Conservation (phyloP, 1,140 invertebrate species). For the Adoxophyes honmai region DNA sequence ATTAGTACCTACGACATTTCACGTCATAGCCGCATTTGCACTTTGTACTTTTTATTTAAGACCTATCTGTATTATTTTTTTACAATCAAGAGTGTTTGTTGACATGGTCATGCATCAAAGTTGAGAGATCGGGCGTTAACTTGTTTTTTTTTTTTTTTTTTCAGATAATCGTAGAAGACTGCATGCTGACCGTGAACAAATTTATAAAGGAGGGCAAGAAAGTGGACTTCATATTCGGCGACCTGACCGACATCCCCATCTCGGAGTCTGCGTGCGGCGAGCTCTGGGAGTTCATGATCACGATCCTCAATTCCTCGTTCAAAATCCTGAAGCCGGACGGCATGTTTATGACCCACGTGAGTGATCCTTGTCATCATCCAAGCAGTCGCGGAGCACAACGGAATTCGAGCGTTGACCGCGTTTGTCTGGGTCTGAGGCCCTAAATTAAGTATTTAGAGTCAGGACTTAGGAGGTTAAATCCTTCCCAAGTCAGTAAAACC, state of each 20-base stretch:
- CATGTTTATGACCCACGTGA: slow-evolving; percentile 94
- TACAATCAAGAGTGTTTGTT: too few relatives aligned
- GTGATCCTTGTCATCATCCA: slow-evolving; percentile 55
- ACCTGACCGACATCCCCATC: slow-evolving; percentile 96
- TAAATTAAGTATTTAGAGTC: too few relatives aligned
- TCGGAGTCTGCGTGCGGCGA: slow-evolving; percentile 85
- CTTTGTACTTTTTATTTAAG: too few relatives aligned
- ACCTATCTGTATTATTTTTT: too few relatives aligned
- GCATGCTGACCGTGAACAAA: slow-evolving; percentile 88
- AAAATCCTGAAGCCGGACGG: slow-evolving; percentile 87
- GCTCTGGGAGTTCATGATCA: slow-evolving; percentile 91
- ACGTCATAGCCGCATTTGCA: too few relatives aligned
- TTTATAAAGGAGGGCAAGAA: slow-evolving; percentile 87
- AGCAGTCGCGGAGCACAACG: too few relatives aligned
- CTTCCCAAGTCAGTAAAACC: too few relatives aligned
- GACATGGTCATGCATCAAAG: neutral
- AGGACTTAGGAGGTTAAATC: too few relatives aligned
- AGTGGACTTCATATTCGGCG: slow-evolving; percentile 95
- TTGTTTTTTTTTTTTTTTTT: slow-evolving; percentile 25
- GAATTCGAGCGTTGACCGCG: too few relatives aligned
- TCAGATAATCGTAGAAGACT: slow-evolving; percentile 94
- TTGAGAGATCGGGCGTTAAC: neutral
- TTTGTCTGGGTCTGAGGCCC: too few relatives aligned
- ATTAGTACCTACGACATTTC: too few relatives aligned
- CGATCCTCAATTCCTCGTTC: slow-evolving; percentile 89